Base-by-base conservation (phyloP, 1,140 invertebrate species). In the Apis mellifera region DNA sequence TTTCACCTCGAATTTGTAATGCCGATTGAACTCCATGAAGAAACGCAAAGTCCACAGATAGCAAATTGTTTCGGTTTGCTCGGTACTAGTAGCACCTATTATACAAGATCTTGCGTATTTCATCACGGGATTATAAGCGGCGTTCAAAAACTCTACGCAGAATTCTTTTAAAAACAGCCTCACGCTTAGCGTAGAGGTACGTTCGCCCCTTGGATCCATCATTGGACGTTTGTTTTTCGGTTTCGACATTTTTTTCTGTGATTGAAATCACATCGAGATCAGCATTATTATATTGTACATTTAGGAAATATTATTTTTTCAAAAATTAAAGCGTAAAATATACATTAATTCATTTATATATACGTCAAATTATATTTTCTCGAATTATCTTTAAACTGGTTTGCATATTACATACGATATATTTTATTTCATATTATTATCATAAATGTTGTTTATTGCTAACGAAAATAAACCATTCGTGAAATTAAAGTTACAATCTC, bases 21-120 rank as follows among this genome's bases (percentile, higher is more conserved):
- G 95, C 85, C 99, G 96, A 95, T 99, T 99, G 94, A 99, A 99
- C 94, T 99, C 97, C 98, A 99, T 99, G 93, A 99, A 99, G 94
- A 99, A 99, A 91, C 97, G 96, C 88, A 99, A 95, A 12, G 97
- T 96, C 98, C 98, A 99, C 68, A 99, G 94, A 93, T 99, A 99
- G 94, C 99, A 98, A 13, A 97, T 97, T 90, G 99, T 97, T 94
- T 99, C 98, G 91, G 98, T 94, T 66, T 95, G 95, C 84, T 95
- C 86, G 57, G 83, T 90, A 8, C 93, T 87, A 69, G 65, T 79
- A 15, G 84, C 87, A 26, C 82, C 85, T 1, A 91, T 85, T 23
- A 94, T 91, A 68, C 91, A 91, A 86, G 91, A 90, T 84, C 96
- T 97, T 0, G 98, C 96, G 90, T 96, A 95, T 90, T 95, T 95